These are phyloP conservation scores for Oscheius onirici DNA, from an alignment of 2,888 invertebrate genomes.

Conservation along the genomic window DNA sequence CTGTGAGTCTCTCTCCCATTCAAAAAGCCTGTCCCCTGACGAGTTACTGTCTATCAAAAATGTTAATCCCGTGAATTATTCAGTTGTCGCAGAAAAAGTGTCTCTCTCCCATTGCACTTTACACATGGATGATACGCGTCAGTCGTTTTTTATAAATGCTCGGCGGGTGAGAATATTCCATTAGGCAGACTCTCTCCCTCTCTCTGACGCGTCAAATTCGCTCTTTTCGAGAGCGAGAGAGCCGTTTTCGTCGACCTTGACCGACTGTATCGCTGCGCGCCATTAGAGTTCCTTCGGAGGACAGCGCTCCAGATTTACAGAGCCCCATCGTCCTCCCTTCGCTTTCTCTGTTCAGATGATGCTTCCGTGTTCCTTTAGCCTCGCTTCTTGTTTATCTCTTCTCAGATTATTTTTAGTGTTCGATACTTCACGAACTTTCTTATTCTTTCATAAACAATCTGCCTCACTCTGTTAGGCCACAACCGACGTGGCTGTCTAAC, in stretches of 20 bases:
- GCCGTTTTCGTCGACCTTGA: slow-evolving; percentile 32
- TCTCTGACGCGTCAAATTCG: too few relatives aligned
- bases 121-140: background rate
- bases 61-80: background rate
- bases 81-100: background rate
- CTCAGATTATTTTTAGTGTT: too few relatives aligned
- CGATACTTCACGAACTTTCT: background rate
- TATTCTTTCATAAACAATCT: background rate
- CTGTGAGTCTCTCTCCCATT: too few relatives aligned
- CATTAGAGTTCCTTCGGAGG: slow-evolving; percentile 1
- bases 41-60: too few relatives aligned
- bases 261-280: slow-evolving; percentile 22
- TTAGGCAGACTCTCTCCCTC: too few relatives aligned
- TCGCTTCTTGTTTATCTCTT: too few relatives aligned
- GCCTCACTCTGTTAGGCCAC: background rate
- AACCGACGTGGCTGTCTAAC: too few relatives aligned
- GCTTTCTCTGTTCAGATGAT: too few relatives aligned
- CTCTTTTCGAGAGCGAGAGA: background rate
- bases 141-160: background rate
- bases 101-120: background rate
- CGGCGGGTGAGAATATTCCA: background rate
- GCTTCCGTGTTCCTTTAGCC: too few relatives aligned
- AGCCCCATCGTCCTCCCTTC: too few relatives aligned
- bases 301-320: background rate
- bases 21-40: too few relatives aligned